Conservation (phyloP, 2,113 vertebrate genomes). For the Todiramphus saurophagus region DNA sequence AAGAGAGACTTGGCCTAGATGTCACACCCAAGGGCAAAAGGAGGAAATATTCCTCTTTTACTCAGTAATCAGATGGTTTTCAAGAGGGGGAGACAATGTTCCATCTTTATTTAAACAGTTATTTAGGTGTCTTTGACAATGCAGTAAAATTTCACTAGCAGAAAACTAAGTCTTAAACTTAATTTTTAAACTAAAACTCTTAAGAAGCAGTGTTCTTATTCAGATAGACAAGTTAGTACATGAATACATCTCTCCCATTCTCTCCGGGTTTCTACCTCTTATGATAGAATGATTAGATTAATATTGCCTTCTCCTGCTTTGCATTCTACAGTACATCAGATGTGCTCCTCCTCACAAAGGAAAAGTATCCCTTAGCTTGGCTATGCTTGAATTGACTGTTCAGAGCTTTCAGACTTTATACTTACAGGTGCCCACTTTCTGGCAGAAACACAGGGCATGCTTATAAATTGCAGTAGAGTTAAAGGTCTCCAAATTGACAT, state of each 20-base stretch:
- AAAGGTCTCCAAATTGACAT: not conserved
- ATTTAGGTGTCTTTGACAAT: not conserved
- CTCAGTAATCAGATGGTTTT: not conserved
- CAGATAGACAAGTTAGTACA: not conserved
- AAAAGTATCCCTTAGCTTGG: not conserved
- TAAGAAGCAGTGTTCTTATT: not conserved
- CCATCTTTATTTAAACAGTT: not conserved
- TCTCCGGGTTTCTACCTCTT: not conserved
- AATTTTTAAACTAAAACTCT: not conserved
- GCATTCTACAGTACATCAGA: not conserved
- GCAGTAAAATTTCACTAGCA: not conserved
- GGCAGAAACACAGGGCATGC: not conserved
- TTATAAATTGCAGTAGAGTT: not conserved
- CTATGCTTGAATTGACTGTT: not conserved
- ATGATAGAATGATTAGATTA: rapidly evolving
- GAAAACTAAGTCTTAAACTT: not conserved
- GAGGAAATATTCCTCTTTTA: not conserved
- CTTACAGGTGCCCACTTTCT: not conserved
- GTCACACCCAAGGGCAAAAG: not conserved
- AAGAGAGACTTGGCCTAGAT: not conserved
- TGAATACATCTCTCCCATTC: not conserved
- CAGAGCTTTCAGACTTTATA: not conserved
- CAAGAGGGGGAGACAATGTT: not conserved
- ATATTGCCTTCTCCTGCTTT: not conserved
- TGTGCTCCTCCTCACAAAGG: not conserved